Base-by-base conservation (phyloP, 2,888 invertebrate species). In the Lepidochitona cinerea region DNA sequence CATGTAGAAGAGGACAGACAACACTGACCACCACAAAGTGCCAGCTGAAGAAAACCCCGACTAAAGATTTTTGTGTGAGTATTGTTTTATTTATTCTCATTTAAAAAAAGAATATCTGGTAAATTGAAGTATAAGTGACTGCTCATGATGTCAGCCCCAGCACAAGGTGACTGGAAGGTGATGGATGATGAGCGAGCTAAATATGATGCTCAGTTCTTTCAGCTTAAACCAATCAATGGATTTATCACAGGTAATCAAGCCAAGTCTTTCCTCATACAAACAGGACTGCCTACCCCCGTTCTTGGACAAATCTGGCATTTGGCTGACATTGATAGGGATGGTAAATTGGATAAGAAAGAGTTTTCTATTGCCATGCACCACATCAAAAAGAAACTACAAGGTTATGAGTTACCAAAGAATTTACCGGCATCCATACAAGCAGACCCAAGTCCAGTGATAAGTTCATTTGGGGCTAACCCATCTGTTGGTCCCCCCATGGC, bases 141-240 rank as follows among this genome's bases (percentile, higher is more conserved):
- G n/a, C n/a, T n/a, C n/a, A n/a, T n/a, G n/a, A n/a, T n/a, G n/a
- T n/a, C n/a, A n/a, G n/a, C n/a, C n/a, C n/a, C n/a, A n/a, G n/a
- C n/a, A n/a, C n/a, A n/a, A 73, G 84, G 77, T 67, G 97, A 98
- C 92, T 98, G 97, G 96, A 92, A 94, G 80, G 94, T 99, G 78
- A 94, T 96, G 88, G 94, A 95, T 0, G 95, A 96, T 76, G 98
- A 98, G 91, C 94, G 96, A 84, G 93, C 93, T 3, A 95, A 96
- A 89, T 97, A 97, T 91, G 95, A 96, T 77, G 95, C 96, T 82
- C 98, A 98, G 92, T 99, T 99, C 91, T 94, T 94, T 73, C 93
- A 95, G 75, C 92, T 98, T 7, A 96, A 96, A 69, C 98, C 98
- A 0, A 92, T 94, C 49, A 95, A 94, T 90, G 98, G 97, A 1